phyloP scores from a whole-genome alignment of 2,113 vertebrate genomes.

The Cettia cetti region DNA sequence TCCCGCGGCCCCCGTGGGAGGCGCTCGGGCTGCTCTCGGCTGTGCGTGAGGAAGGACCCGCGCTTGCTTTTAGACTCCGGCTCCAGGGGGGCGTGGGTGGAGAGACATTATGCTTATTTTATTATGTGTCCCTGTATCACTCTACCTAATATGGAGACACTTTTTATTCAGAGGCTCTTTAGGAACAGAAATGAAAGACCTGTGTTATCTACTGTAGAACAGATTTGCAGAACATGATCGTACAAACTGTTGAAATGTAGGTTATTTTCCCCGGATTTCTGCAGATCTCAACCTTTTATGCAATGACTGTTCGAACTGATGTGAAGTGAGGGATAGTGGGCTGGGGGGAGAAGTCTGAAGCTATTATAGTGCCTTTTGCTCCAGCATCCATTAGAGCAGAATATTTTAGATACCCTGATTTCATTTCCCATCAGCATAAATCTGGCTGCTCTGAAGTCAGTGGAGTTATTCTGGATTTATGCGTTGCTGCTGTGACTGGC shows the following conservation, averaged over 20 bases:
- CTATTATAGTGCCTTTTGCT: not conserved
- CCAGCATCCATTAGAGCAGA: not conserved
- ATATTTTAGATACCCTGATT: not conserved
- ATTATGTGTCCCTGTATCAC: not conserved
- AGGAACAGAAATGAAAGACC: not conserved
- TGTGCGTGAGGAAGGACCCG: not conserved
- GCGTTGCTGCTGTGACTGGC: not conserved
- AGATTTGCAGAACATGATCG: not conserved
- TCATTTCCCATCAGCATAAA: not conserved
- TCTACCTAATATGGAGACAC: not conserved
- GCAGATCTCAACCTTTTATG: not conserved
- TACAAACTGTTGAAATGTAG: slow-evolving; percentile 1
- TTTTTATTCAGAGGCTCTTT: not conserved
- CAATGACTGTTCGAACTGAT: not conserved
- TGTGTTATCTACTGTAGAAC: not conserved
- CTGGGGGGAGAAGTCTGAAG: not conserved
- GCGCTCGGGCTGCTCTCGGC: not conserved
- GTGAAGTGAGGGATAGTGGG: not conserved
- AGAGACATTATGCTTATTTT: not conserved
- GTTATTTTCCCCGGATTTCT: not conserved
- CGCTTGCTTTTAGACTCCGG: not conserved
- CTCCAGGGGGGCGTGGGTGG: slow-evolving; percentile 7
- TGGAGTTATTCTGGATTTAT: slow-evolving; percentile 1
- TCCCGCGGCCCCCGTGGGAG: not conserved
- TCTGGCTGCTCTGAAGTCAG: not conserved